Conservation (phyloP, 2,113 vertebrate genomes). For the Eublepharis macularius region DNA sequence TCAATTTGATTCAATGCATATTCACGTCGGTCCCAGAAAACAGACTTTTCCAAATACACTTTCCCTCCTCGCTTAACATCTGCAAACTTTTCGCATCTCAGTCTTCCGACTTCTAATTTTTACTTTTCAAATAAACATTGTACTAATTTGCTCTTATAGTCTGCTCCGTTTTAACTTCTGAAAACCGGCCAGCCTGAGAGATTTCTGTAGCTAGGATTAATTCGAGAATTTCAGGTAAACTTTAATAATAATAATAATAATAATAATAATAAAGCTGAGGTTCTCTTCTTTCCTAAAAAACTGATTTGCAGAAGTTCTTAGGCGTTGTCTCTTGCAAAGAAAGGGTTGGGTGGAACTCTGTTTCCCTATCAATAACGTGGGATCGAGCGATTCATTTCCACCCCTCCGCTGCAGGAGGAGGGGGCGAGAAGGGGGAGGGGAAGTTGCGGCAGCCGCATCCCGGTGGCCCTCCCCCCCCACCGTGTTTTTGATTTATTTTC, state of each 20-base stretch:
- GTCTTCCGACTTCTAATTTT: background rate
- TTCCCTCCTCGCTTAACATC: background rate
- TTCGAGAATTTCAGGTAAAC: background rate
- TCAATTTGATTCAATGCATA: no score
- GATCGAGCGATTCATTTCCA: constrained; percentile 1
- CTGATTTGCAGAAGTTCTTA: constrained; percentile 54
- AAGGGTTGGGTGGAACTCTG: background rate
- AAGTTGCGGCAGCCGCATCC: background rate
- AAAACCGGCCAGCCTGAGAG: background rate
- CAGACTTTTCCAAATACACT: background rate
- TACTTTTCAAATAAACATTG: no score
- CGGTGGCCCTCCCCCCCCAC: background rate
- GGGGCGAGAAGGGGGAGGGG: background rate
- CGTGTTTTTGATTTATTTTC: constrained; percentile 32
- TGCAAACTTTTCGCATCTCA: background rate
- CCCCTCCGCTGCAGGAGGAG: background rate
- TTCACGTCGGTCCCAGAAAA: background rate
- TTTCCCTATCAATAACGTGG: constrained; percentile 33
- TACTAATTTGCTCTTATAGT: background rate
- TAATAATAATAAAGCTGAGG: constrained; percentile 1
- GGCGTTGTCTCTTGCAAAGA: constrained; percentile 40
- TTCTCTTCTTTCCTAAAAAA: constrained; percentile 42
- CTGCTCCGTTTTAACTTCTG: constrained; percentile 19
- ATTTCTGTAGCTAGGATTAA: no score
- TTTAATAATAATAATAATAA: background rate